phyloP scores from a whole-genome alignment of 2,888 invertebrate species.

The Sinodicranocentrus sp. region DNA sequence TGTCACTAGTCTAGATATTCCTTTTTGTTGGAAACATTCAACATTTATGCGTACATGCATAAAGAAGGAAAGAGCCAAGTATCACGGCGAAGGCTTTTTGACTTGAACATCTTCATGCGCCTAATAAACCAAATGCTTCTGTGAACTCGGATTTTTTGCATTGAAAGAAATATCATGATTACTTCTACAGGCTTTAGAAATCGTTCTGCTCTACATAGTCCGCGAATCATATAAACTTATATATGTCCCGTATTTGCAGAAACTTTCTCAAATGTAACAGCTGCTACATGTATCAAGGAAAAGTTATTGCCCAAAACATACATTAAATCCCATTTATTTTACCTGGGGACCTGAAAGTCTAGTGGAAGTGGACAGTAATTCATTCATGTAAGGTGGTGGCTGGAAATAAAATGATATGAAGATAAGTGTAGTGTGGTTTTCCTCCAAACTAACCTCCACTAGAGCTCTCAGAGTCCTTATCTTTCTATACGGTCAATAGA shows the following conservation, averaged over 20 bases:
- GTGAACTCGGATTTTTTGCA: no score
- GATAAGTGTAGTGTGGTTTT: neutral
- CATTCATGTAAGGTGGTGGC: conserved; percentile 29
- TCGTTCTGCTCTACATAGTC: no score
- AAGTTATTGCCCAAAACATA: conserved; percentile 53
- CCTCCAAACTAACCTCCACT: neutral
- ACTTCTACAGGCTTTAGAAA: no score
- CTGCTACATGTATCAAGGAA: conserved; percentile 37
- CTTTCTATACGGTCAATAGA: neutral
- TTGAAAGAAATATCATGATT: no score
- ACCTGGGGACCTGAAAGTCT: conserved; percentile 28
- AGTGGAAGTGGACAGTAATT: conserved; percentile 30
- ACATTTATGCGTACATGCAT: no score
- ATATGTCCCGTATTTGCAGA: no score
- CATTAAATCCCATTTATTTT: conserved; percentile 49
- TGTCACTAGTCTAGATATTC: neutral
- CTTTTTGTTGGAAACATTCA: no score
- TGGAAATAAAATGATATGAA: neutral
- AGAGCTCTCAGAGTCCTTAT: neutral
- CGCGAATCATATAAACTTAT: no score
- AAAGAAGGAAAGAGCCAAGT: no score
- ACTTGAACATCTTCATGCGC: no score
- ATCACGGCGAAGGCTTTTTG: no score
- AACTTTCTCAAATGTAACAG: conserved; percentile 4
- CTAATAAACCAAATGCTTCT: no score